Evolutionary conservation across 2,888 invertebrate genomes (phyloP), one percentile per base, ranked within the genome.

Genomic region (Andrena bicolor): DNA sequence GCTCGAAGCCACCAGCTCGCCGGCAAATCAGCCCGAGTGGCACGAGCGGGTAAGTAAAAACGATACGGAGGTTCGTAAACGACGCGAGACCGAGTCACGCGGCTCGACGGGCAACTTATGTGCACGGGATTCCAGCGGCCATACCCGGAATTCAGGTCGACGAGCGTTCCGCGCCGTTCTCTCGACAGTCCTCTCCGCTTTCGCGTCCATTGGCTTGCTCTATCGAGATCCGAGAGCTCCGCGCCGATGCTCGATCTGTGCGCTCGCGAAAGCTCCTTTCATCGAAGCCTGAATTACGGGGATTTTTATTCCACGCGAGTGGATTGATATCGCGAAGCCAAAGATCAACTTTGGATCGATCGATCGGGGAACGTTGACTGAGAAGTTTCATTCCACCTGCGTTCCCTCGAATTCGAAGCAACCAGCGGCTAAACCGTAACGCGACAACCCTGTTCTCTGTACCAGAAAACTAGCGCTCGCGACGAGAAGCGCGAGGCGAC

Each of bases 71-170:
- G 26, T 32, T 10, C 16, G 56, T 10, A 16, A 41, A 26, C 30
- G 48, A 13, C 30, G 48, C 49, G 70, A 61, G 48, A 49, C 7
- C 10, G 26, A 26, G 7, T 30, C 56, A 23, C 58, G 58, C 32
- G 48, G 26, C 13, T 49, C 66, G 56, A 30, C 23, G 66, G 13
- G 2, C 48, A 60, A 64, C 30, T 56, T 20, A 41, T 41, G 64
- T 48, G 32, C n/a, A 51, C 35, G 77, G 58, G 49, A 32, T 49
- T 75, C 60, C 28, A 60, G 60, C 76, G 28, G n/a, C 16, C 16
- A 6, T 6, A 48, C 16, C 49, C 20, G 8, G 41, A 41, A 78
- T 76, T 76, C 66, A 68, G 78, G 78, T 78, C 76, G 69, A 49
- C 68, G 68, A 66, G 65, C 69, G n/a, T 30, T 23, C 73, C n/a